These are phyloP conservation scores for Sesia apiformis DNA, from an alignment of 2,888 invertebrate genomes.

Conservation along the genomic window DNA sequence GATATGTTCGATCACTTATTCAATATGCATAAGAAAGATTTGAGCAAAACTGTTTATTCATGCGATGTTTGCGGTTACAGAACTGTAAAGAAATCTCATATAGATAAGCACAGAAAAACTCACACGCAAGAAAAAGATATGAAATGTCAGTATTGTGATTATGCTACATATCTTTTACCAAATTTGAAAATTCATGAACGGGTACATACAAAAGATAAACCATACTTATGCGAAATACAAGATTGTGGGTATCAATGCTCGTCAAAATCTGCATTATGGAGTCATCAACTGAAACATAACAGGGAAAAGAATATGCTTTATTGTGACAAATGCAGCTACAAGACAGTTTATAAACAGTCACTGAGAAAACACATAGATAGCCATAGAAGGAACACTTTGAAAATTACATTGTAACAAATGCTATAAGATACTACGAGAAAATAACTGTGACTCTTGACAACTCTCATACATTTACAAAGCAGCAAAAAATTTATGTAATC, in stretches of 20 bases:
- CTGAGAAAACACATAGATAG: constrained; percentile 30
- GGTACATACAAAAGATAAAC: constrained; percentile 22
- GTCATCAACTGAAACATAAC: constrained; percentile 30
- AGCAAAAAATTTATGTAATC: too few species aligned
- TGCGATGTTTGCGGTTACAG: constrained; percentile 27
- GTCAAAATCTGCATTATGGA: constrained; percentile 26
- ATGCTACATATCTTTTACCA: constrained; percentile 20
- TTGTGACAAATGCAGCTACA: constrained; percentile 40
- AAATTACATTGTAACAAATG: background rate
- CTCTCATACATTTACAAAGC: too few species aligned
- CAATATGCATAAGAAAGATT: constrained; percentile 12
- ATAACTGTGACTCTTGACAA: too few species aligned
- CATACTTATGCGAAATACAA: constrained; percentile 17
- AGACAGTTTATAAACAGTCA: constrained; percentile 33
- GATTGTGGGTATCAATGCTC: constrained; percentile 18
- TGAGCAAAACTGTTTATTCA: constrained; percentile 7
- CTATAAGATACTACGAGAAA: too few species aligned
- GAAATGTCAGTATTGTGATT: constrained; percentile 24
- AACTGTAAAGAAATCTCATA: constrained; percentile 24
- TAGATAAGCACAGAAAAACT: constrained; percentile 20
- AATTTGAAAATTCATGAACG: constrained; percentile 32
- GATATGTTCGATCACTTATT: constrained; percentile 16
- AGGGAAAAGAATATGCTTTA: constrained; percentile 24
- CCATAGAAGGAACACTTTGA: constrained; percentile 22
- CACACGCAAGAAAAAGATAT: constrained; percentile 15